Percentiles rank a stretch among this genome's conserved stretches.
These are phyloP conservation scores for Delichon dasypus DNA, from an alignment of 2,797 vertebrate genomes.

Conservation along the genomic window DNA sequence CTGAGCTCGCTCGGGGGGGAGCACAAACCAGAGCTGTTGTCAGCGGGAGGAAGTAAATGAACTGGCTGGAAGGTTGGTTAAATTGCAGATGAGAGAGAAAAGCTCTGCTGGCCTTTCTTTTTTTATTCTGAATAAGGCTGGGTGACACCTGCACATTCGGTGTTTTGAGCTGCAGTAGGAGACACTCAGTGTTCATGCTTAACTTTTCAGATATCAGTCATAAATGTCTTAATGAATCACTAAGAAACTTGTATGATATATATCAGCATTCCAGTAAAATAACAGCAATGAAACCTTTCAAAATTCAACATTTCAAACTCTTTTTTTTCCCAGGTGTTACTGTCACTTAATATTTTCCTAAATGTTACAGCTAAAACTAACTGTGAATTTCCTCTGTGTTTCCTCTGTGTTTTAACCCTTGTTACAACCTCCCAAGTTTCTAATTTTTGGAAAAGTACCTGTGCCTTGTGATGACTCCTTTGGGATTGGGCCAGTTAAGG, in stretches of 20 bases:
- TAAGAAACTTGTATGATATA: neutral
- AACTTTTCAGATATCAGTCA: conserved; percentile 47
- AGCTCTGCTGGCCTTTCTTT: conserved; percentile 60
- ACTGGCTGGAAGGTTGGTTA: conserved; percentile 64
- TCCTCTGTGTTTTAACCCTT: neutral
- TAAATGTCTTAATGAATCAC: conserved; percentile 15
- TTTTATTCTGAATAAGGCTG: conserved; percentile 74
- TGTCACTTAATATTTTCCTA: neutral
- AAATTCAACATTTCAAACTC: neutral
- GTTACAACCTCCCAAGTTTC: too few species aligned
- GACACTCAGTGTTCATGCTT: neutral
- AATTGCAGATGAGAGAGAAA: conserved; percentile 50
- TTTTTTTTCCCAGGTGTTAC: neutral
- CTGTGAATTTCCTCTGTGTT: neutral
- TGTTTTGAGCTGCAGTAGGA: conserved; percentile 24
- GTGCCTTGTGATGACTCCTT: neutral
- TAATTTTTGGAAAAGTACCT: neutral
- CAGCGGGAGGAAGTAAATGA: conserved; percentile 71
- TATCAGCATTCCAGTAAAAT: neutral
- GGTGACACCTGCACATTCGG: conserved; percentile 70
- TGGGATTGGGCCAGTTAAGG: accelerated
- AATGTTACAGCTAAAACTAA: neutral
- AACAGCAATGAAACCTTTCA: neutral
- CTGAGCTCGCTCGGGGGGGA: conserved; percentile 51
- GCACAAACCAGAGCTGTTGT: conserved; percentile 49